Conservation (phyloP, 2,888 invertebrate genomes). For the Ischnura elegans region DNA sequence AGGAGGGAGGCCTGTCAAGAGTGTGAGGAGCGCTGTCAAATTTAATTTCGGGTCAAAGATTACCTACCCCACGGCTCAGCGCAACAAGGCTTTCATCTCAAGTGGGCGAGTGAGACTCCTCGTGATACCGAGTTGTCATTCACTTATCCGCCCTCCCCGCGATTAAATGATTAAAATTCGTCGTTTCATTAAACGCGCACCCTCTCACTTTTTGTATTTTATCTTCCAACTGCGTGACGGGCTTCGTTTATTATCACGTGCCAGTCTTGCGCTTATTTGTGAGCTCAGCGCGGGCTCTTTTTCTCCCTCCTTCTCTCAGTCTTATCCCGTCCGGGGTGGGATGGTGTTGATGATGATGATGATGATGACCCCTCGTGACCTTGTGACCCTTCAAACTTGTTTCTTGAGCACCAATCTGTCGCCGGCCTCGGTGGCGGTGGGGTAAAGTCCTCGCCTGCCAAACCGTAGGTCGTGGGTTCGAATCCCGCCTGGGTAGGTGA, state of each 20-base stretch:
- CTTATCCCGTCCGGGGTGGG: too few species aligned
- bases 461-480: too few species aligned
- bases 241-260: slow-evolving; percentile 7
- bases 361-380: slow-evolving; percentile 33
- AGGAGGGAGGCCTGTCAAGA: neutral
- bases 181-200: neutral
- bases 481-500: too few species aligned
- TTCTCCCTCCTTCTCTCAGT: neutral
- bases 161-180: neutral
- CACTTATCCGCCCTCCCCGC: neutral
- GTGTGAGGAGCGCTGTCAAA: neutral
- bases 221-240: neutral
- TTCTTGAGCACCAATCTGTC: slow-evolving; percentile 30
- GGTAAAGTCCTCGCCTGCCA: too few species aligned
- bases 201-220: neutral
- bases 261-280: neutral
- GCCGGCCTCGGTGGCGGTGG: too few species aligned
- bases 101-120: neutral
- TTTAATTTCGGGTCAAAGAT: slow-evolving; percentile 26
- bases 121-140: neutral
- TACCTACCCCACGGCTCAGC: neutral
- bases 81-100: neutral
- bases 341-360: neutral
- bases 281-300: neutral
- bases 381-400: slow-evolving; percentile 33